A percentile compares a stretch with the other conserved stretches of the same genome.
phyloP scores from a whole-genome alignment of 2,797 vertebrate species.

The Paratrypauchen microcephalus region DNA sequence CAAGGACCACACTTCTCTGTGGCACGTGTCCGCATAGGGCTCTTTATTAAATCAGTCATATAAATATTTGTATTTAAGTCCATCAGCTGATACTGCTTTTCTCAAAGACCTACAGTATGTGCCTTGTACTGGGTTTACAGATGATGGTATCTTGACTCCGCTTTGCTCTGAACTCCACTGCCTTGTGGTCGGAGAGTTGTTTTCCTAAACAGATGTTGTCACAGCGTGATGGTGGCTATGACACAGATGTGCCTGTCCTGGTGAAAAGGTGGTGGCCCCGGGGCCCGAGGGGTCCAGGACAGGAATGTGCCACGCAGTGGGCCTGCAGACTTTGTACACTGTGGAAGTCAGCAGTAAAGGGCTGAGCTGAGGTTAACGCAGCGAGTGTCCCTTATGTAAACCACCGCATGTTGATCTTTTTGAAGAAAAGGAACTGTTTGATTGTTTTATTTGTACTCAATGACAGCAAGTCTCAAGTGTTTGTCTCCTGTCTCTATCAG shows the following conservation, averaged over 20 bases:
- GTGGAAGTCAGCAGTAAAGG: slow-evolving; percentile 50
- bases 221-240: slow-evolving; percentile 44
- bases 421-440: slow-evolving; percentile 59
- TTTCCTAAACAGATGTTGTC: slow-evolving; percentile 36
- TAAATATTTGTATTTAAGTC: background rate
- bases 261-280: slow-evolving; percentile 35
- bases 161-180: slow-evolving; percentile 11
- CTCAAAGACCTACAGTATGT: background rate
- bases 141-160: background rate
- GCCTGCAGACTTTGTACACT: slow-evolving; percentile 47
- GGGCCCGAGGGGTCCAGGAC: slow-evolving; percentile 41
- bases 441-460: slow-evolving; percentile 58
- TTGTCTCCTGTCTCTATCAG: background rate
- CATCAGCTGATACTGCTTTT: slow-evolving; percentile 1
- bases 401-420: slow-evolving; percentile 51
- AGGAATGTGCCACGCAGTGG: slow-evolving; percentile 60
- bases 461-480: slow-evolving; percentile 22
- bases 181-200: slow-evolving; percentile 15
- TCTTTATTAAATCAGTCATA: background rate
- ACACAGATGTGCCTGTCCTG: slow-evolving; percentile 55
- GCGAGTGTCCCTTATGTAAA: slow-evolving; percentile 67
- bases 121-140: background rate
- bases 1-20: slow-evolving; percentile 10
- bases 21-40: slow-evolving; percentile 10
- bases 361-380: slow-evolving; percentile 52